Conservation (phyloP, 2,113 vertebrate genomes). For the Tilapia sparmanii region DNA sequence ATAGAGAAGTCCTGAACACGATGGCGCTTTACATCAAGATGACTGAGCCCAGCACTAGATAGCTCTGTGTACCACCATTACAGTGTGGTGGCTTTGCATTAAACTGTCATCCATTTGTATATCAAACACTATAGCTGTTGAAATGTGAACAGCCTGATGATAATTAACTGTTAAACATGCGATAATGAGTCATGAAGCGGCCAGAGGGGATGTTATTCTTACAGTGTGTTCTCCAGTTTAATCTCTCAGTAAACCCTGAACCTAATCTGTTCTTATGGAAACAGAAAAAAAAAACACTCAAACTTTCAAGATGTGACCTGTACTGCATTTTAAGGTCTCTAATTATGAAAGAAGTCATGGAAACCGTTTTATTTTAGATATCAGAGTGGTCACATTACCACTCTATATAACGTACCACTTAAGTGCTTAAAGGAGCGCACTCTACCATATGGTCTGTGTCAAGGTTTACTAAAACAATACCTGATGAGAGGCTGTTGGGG, state of each 20-base stretch:
- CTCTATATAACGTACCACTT: background rate
- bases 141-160: background rate
- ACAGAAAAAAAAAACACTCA: background rate
- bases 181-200: slow-evolving; percentile 15
- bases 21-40: background rate
- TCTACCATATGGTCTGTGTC: background rate
- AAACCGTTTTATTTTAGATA: background rate
- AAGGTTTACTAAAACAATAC: background rate
- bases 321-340: background rate
- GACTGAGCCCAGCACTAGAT: background rate
- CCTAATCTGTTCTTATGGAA: background rate
- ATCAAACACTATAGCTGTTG: background rate
- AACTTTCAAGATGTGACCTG: background rate
- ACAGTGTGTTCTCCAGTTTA: background rate
- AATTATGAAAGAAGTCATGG: background rate
- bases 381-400: background rate
- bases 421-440: background rate
- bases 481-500: background rate
- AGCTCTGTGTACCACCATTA: background rate
- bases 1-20: background rate
- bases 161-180: background rate
- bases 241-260: background rate
- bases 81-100: background rate
- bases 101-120: background rate
- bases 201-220: background rate